Evolutionary conservation across 1,140 invertebrate species (phyloP).

Genomic region (Radopholus similis): DNA sequence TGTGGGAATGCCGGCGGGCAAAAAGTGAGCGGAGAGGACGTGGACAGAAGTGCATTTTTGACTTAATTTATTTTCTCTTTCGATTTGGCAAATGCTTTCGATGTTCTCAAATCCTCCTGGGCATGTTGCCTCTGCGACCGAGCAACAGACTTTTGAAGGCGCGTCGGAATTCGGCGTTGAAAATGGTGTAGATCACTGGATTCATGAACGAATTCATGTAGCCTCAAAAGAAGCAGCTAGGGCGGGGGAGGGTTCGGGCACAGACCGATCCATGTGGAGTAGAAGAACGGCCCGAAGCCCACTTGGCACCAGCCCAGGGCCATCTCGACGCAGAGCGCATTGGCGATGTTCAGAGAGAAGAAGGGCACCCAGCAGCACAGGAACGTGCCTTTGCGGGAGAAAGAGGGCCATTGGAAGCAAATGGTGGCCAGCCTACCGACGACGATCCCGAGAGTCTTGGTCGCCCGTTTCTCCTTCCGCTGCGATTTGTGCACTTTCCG

Average conservation of each 20-base stretch:
- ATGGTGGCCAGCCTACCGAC: constrained; percentile 72
- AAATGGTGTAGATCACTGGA: constrained; percentile 97
- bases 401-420: constrained; percentile 5
- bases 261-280: constrained; percentile 59
- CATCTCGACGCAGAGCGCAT: constrained; percentile 87
- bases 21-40: no score
- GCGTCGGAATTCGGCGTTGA: constrained; percentile 97
- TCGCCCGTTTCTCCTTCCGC: constrained; percentile 83
- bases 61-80: not conserved
- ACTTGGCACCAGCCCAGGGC: constrained; percentile 72
- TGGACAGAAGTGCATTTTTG: no score
- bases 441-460: constrained; percentile 96
- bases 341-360: constrained; percentile 93
- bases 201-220: constrained; percentile 72
- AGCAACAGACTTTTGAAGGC: constrained; percentile 71
- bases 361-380: constrained; percentile 98
- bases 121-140: constrained; percentile 21
- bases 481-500: constrained; percentile 57
- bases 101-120: not conserved
- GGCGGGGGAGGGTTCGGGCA: not conserved
- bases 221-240: constrained; percentile 36
- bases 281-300: constrained; percentile 81
- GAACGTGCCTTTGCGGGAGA: constrained; percentile 74
- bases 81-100: not conserved
- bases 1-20: no score